Conservation (phyloP, 1,140 invertebrate species). For the Patella vulgata region DNA sequence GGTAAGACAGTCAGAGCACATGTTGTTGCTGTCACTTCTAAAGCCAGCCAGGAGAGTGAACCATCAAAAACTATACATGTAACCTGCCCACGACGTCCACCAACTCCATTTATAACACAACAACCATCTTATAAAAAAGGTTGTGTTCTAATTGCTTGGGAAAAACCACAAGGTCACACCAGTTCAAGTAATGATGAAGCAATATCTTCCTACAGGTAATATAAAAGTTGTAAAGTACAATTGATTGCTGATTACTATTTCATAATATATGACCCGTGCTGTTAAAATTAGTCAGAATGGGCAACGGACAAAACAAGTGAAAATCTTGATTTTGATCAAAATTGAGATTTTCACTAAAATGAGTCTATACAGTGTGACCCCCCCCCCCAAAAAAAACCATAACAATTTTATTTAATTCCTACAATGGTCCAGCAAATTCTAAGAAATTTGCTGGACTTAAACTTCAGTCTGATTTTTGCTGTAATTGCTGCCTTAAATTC, state of each 20-base stretch:
- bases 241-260: background rate
- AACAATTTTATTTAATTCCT: too few species aligned
- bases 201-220: slow-evolving; percentile 58
- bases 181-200: slow-evolving; percentile 48
- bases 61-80: slow-evolving; percentile 57
- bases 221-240: background rate
- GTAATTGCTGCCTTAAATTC: too few species aligned
- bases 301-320: too few species aligned
- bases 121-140: slow-evolving; percentile 62
- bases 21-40: slow-evolving; percentile 54
- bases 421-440: too few species aligned
- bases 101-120: slow-evolving; percentile 52
- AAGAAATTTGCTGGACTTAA: too few species aligned
- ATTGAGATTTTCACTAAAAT: too few species aligned
- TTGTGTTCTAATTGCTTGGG: slow-evolving; percentile 62
- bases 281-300: too few species aligned
- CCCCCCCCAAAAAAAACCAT: too few species aligned
- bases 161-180: slow-evolving; percentile 48
- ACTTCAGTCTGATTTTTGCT: too few species aligned
- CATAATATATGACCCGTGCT: background rate
- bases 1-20: slow-evolving; percentile 58
- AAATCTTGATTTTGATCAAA: too few species aligned
- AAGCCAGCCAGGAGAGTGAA: slow-evolving; percentile 56
- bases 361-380: background rate
- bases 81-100: slow-evolving; percentile 59